Conservation (phyloP, 2,888 invertebrate species). For the Zaprionus obscuricornis region DNA sequence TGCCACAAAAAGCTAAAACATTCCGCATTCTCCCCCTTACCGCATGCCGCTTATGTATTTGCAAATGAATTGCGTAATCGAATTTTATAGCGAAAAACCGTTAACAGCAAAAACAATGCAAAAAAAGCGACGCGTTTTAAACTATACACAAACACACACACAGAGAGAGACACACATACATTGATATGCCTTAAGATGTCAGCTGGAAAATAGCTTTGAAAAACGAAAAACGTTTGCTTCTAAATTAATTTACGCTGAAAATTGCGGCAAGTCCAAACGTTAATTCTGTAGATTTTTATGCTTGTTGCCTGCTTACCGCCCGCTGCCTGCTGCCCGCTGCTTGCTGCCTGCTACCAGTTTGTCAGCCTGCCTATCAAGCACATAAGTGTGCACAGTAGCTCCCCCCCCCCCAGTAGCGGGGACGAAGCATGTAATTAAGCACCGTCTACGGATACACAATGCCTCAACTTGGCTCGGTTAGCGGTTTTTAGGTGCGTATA, state of each 20-base stretch:
- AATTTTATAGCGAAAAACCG: slow-evolving; percentile 38
- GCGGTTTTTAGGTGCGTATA: slow-evolving; percentile 70
- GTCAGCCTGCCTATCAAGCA: slow-evolving; percentile 37
- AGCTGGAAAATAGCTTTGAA: not conserved
- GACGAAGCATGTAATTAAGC: slow-evolving; percentile 67
- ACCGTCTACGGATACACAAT: slow-evolving; percentile 23
- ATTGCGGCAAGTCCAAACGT: too few relatives aligned
- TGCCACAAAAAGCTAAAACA: too few relatives aligned
- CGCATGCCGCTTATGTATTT: not conserved
- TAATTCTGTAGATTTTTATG: not conserved
- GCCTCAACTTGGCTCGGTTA: slow-evolving; percentile 35
- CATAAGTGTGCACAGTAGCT: slow-evolving; percentile 25
- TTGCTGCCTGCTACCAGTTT: too few relatives aligned
- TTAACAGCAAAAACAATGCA: slow-evolving; percentile 22
- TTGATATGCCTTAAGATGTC: slow-evolving; percentile 32
- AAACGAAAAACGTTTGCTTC: slow-evolving; percentile 16
- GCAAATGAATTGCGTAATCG: slow-evolving; percentile 59
- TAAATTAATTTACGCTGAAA: slow-evolving; percentile 45
- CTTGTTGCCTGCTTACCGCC: too few relatives aligned
- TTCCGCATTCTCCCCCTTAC: not conserved
- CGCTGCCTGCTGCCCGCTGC: too few relatives aligned
- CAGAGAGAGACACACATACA: too few relatives aligned
- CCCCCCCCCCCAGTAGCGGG: too few relatives aligned
- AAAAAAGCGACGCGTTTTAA: slow-evolving; percentile 36
- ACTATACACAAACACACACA: slow-evolving; percentile 22